These are phyloP conservation scores for Leptarthrus brevirostris DNA, from an alignment of 2,888 invertebrate species.

Conservation along the genomic window DNA sequence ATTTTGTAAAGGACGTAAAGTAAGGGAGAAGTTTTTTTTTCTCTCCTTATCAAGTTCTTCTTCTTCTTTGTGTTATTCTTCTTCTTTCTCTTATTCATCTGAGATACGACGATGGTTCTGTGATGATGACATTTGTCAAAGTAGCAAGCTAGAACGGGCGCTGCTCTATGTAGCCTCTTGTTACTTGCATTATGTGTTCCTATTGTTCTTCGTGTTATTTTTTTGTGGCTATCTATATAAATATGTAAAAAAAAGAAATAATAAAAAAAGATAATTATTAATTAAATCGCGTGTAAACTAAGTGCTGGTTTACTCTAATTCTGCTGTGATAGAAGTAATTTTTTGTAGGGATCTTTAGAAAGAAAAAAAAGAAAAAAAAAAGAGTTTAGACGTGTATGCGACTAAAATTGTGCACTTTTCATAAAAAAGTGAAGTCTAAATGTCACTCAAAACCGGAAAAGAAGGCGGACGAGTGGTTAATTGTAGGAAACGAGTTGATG, in stretches of 20 bases:
- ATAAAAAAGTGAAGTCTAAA: not conserved
- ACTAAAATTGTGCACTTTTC: too few relatives aligned
- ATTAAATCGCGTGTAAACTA: not conserved
- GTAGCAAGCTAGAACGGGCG: not conserved
- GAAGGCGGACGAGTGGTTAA: conserved; percentile 37
- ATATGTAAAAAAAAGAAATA: not conserved
- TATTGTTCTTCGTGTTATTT: not conserved
- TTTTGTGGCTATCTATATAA: not conserved
- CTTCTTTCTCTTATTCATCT: not conserved
- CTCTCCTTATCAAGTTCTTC: too few relatives aligned
- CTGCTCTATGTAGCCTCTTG: not conserved
- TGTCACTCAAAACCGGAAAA: conserved; percentile 31
- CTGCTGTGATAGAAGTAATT: not conserved
- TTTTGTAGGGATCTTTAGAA: not conserved
- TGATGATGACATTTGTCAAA: not conserved
- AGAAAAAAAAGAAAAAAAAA: too few relatives aligned
- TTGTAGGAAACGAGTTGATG: conserved; percentile 22
- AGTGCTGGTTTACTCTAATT: not conserved
- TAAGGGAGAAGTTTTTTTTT: too few relatives aligned
- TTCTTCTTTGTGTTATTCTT: too few relatives aligned
- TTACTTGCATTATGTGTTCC: not conserved
- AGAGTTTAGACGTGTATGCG: too few relatives aligned
- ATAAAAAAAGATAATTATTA: too few relatives aligned
- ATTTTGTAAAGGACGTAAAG: too few relatives aligned
- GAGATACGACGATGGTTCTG: not conserved